These are phyloP conservation scores for Ptyas mucosa DNA, from an alignment of 2,113 vertebrate species.

Conservation along the genomic window DNA sequence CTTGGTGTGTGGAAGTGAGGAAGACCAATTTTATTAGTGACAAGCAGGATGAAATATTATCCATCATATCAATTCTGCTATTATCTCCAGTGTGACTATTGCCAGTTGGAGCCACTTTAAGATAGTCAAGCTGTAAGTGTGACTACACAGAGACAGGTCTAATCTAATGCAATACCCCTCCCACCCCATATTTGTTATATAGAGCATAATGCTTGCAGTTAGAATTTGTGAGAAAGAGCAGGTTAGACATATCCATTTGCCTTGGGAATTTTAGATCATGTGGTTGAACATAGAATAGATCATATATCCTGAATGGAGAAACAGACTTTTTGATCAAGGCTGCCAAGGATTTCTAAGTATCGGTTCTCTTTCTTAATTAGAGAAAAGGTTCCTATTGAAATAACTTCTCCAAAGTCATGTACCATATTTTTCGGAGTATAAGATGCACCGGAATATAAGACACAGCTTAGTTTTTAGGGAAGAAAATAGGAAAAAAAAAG, in stretches of 20 bases:
- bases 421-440: no score
- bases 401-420: no score
- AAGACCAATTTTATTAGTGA: not conserved
- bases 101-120: not conserved
- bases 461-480: no score
- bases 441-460: no score
- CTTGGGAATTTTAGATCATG: not conserved
- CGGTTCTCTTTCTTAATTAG: not conserved
- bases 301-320: not conserved
- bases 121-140: not conserved
- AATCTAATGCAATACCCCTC: not conserved
- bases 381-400: not conserved
- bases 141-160: not conserved
- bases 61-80: not conserved
- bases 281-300: not conserved
- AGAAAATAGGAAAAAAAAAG: accelerated
- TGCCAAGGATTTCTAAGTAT: not conserved
- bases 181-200: no score
- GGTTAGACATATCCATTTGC: not conserved
- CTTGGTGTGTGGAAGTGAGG: not conserved
- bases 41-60: not conserved
- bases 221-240: not conserved
- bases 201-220: not conserved
- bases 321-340: not conserved
- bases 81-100: not conserved